These are phyloP conservation scores for Diadema setosum DNA, from an alignment of 35 echinoderm and acorn worm genomes.

Conservation along the genomic window DNA sequence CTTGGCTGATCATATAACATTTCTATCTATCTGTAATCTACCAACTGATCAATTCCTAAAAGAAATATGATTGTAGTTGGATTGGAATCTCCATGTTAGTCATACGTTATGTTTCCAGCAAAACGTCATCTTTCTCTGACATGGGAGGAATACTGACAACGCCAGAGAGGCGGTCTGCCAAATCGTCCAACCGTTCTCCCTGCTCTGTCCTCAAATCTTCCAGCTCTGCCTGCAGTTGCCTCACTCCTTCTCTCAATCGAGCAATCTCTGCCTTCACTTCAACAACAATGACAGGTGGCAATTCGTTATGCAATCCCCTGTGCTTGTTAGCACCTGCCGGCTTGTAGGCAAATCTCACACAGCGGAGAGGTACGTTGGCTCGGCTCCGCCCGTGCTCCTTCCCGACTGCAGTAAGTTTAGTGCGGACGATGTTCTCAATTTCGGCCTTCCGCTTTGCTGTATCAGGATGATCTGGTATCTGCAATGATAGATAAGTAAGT, in stretches of 20 bases:
- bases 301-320: neutral
- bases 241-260: neutral
- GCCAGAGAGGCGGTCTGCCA: neutral
- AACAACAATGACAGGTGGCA: neutral
- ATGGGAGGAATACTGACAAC: conserved; percentile 5
- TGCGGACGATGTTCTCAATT: neutral
- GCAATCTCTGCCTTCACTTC: neutral
- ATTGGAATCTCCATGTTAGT: no score
- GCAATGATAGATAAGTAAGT: no score
- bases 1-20: no score
- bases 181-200: neutral
- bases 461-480: neutral
- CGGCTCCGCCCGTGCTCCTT: neutral
- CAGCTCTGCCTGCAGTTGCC: neutral
- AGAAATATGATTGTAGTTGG: no score
- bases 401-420: neutral
- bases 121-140: neutral
- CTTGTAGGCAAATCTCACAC: neutral
- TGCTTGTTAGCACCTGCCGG: neutral
- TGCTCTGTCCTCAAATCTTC: neutral
- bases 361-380: neutral
- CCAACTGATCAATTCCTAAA: no score
- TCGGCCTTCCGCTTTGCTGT: neutral
- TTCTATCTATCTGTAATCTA: no score
- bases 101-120: neutral